phyloP scores from a whole-genome alignment of 2,888 invertebrate species.

The Gastrophysa polygoni region DNA sequence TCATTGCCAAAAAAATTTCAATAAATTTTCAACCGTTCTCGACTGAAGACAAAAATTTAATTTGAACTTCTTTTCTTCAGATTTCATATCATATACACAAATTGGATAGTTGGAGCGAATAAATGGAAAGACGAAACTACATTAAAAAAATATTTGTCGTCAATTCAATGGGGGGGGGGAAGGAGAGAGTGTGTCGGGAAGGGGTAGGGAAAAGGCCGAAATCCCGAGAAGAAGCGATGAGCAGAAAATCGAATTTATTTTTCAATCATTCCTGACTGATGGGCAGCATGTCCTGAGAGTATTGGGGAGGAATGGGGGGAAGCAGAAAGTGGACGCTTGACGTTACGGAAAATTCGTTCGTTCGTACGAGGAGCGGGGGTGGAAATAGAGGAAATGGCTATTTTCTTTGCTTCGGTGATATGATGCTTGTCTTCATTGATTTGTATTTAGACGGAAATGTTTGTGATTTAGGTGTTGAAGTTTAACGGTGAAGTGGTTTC shows the following conservation, averaged over 20 bases:
- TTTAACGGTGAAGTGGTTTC: too few relatives aligned
- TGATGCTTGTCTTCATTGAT: too few relatives aligned
- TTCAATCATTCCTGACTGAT: conserved; percentile 61
- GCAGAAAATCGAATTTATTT: conserved; percentile 60
- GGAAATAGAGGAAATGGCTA: background rate
- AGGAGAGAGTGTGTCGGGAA: too few relatives aligned
- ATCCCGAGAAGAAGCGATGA: conserved; percentile 53
- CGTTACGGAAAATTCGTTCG: conserved; percentile 40
- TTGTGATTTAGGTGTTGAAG: too few relatives aligned
- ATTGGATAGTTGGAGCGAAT: too few relatives aligned
- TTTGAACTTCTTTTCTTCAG: too few relatives aligned
- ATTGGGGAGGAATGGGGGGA: conserved; percentile 27
- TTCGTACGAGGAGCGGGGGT: too few relatives aligned
- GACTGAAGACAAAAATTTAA: too few relatives aligned
- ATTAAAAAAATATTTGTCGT: conserved; percentile 18
- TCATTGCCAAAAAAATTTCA: too few relatives aligned
- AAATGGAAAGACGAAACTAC: background rate
- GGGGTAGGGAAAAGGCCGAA: conserved; percentile 38
- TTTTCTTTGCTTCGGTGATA: background rate
- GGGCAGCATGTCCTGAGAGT: conserved; percentile 54
- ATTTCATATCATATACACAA: too few relatives aligned
- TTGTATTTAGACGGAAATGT: too few relatives aligned
- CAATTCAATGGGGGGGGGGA: conserved; percentile 39
- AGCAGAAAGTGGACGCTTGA: conserved; percentile 41
- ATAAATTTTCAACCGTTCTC: too few relatives aligned